These are phyloP conservation scores for Struthio camelus DNA, from an alignment of 2,113 vertebrate species.

Conservation along the genomic window DNA sequence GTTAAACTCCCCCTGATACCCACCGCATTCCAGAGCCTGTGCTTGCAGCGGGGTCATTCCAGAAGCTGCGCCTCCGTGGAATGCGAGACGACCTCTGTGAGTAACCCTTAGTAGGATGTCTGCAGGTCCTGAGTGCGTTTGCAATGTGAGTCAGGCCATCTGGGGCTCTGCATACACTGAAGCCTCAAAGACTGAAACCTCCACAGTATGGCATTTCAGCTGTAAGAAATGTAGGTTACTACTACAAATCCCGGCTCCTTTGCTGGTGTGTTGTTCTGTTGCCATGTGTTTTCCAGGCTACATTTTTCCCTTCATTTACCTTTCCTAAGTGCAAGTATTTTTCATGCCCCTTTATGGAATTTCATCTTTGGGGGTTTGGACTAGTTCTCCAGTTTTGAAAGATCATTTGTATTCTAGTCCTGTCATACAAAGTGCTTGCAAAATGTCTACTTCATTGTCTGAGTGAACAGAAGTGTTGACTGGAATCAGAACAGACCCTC, in stretches of 20 bases:
- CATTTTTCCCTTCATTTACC: not conserved
- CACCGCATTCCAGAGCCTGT: constrained; percentile 37
- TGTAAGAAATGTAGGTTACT: not conserved
- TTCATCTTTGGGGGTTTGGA: not conserved
- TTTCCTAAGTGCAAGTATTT: not conserved
- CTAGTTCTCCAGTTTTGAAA: not conserved
- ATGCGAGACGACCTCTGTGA: not conserved
- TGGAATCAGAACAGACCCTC: not conserved
- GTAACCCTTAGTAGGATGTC: not conserved
- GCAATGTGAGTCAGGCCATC: not conserved
- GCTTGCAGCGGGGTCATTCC: constrained; percentile 15
- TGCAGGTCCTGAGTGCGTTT: not conserved
- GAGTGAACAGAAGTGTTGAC: not conserved
- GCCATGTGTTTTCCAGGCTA: not conserved
- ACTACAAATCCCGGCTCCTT: accelerated
- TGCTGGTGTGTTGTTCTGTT: not conserved
- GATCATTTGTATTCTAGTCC: not conserved
- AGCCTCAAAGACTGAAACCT: not conserved
- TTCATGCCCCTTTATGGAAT: not conserved
- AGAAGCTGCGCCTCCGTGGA: not conserved
- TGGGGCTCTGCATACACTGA: not conserved
- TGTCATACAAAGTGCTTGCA: not conserved
- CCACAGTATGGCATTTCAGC: not conserved
- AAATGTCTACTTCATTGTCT: not conserved
- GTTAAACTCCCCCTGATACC: constrained; percentile 40